Percentiles rank a stretch among this genome's conserved stretches.
Conservation (phyloP, 2,888 invertebrate genomes). For the Lissocephala sabroskyi region DNA sequence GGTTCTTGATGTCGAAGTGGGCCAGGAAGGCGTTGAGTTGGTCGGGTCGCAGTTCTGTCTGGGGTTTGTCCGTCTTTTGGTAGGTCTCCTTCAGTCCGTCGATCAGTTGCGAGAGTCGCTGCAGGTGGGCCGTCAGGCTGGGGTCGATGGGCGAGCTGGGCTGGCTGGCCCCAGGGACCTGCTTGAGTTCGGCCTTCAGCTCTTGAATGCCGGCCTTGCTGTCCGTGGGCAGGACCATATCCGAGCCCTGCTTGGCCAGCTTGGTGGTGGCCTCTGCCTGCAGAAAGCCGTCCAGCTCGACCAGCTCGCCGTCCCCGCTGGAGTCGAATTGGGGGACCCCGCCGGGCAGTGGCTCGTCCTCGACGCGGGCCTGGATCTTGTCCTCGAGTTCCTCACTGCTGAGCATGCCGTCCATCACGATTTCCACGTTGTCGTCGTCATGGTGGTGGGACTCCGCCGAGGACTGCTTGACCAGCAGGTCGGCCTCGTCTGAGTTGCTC, state of each 20-base stretch:
- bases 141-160: slow-evolving; percentile 56
- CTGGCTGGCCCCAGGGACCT: slow-evolving; percentile 14
- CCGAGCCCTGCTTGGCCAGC: not conserved
- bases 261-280: slow-evolving; percentile 27
- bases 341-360: slow-evolving; percentile 20
- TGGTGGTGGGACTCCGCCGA: no score
- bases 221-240: slow-evolving; percentile 7
- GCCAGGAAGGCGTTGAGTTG: slow-evolving; percentile 71
- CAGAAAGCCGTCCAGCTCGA: slow-evolving; percentile 46
- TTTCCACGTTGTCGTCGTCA: slow-evolving; percentile 54
- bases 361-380: not conserved
- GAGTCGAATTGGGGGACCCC: slow-evolving; percentile 44
- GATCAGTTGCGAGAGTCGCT: slow-evolving; percentile 70
- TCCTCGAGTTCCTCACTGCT: slow-evolving; percentile 50
- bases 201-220: not conserved
- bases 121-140: slow-evolving; percentile 68
- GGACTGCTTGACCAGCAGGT: slow-evolving; percentile 16
- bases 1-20: slow-evolving; percentile 70
- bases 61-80: slow-evolving; percentile 49
- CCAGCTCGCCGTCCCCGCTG: slow-evolving; percentile 68
- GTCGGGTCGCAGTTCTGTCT: slow-evolving; percentile 67
- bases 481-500: slow-evolving; percentile 39
- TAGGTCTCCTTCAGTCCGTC: slow-evolving; percentile 69
- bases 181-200: slow-evolving; percentile 20
- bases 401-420: slow-evolving; percentile 34